Evolutionary conservation across 2,113 vertebrate genomes (phyloP).

Genomic region (Calyptommatus sinebrachiatus): DNA sequence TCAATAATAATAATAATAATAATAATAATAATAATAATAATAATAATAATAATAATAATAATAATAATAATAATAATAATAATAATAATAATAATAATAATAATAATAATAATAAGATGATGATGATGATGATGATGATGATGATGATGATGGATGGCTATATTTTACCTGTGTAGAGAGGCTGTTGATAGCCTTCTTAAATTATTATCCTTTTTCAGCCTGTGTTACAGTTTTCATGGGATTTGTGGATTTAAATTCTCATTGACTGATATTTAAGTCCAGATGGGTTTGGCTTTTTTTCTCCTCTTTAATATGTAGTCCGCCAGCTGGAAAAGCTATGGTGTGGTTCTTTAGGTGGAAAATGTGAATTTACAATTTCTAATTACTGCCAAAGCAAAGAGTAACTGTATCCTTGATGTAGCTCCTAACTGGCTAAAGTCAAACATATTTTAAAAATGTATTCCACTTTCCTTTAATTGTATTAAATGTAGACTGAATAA

Average conservation of each 20-base stretch:
- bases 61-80: too few species aligned
- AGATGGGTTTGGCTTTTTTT: slow-evolving; percentile 53
- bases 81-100: too few species aligned
- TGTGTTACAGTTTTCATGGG: slow-evolving; percentile 30
- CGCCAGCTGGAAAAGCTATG: slow-evolving; percentile 62
- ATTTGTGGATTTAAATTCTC: slow-evolving; percentile 47
- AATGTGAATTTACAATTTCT: slow-evolving; percentile 48
- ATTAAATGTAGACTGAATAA: background rate
- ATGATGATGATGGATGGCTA: too few species aligned
- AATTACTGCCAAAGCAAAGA: slow-evolving; percentile 48
- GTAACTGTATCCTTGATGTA: slow-evolving; percentile 32
- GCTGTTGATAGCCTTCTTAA: background rate
- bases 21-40: too few species aligned
- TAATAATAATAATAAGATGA: too few species aligned
- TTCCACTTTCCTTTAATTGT: background rate
- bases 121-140: too few species aligned
- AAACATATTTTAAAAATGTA: background rate
- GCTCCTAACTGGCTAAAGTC: slow-evolving; percentile 25
- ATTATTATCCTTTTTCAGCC: slow-evolving; percentile 29
- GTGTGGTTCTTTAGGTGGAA: slow-evolving; percentile 52
- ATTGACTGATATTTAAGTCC: slow-evolving; percentile 49
- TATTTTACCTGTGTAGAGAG: slow-evolving; percentile 5
- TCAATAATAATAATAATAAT: slow-evolving; percentile 34
- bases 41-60: too few species aligned
- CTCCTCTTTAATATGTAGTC: slow-evolving; percentile 61